These are phyloP conservation scores for Carapus acus DNA, from an alignment of 2,797 vertebrate genomes.

Conservation along the genomic window DNA sequence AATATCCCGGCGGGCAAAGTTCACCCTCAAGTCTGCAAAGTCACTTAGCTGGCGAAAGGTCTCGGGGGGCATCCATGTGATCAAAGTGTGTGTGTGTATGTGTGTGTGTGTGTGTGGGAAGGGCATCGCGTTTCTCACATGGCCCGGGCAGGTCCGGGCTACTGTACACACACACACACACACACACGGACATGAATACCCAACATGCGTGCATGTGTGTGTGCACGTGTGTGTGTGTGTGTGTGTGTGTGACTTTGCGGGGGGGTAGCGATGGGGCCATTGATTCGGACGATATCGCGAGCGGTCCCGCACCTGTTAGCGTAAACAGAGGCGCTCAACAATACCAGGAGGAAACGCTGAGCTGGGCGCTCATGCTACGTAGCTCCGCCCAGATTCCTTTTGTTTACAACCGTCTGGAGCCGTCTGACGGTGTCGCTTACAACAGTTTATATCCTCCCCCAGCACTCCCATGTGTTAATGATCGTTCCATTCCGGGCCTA, in stretches of 20 bases:
- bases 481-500: constrained; percentile 52
- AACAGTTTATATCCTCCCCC: constrained; percentile 64
- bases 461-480: constrained; percentile 62
- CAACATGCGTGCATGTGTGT: too few species aligned
- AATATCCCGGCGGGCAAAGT: constrained; percentile 47
- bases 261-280: too few species aligned
- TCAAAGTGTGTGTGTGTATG: too few species aligned
- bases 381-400: constrained; percentile 52
- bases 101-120: too few species aligned
- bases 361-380: constrained; percentile 41
- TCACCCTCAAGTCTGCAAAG: constrained; percentile 63
- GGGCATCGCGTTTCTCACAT: constrained; percentile 64
- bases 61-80: constrained; percentile 51
- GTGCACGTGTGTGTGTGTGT: too few species aligned
- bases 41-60: constrained; percentile 61
- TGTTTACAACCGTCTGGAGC: constrained; percentile 62
- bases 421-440: constrained; percentile 64
- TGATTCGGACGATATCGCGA: not conserved
- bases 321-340: constrained; percentile 15
- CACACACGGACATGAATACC: not conserved
- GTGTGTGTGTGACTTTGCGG: too few species aligned
- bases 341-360: constrained; percentile 25
- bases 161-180: constrained; percentile 35
- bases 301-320: not conserved
- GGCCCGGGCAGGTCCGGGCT: constrained; percentile 49